Base-by-base conservation (phyloP, 2,113 vertebrate species). In the Tetrax tetrax region DNA sequence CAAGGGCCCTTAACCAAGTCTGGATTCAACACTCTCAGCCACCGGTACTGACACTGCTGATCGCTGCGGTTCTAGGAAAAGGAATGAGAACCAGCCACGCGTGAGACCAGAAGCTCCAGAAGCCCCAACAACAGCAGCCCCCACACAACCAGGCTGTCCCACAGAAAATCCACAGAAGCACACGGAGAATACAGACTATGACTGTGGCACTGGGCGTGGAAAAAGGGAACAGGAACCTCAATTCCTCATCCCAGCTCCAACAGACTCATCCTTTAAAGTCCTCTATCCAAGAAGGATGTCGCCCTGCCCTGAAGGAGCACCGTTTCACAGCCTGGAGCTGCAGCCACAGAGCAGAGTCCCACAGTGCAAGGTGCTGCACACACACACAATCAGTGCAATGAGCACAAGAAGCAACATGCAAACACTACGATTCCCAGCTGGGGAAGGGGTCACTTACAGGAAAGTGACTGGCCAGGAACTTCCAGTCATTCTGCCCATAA, bases 1-100 rank as follows among this genome's bases (percentile, higher is more conserved):
- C 99, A 99, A 4, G 99, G 99, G 14, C 99, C 99, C 97, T 99
- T 99, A 5, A 99, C 98, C 59, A 99, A 97, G 68, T 99, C 99
- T 87, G 99, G 99, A 82, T 99, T 99, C 96, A 99, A 90, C 76
- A 99, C 99, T 41, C 99, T 98, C 87, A 98, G 98, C 99, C 99
- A 99, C 5, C 99, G 98, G 92, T 99, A 99, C 92, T 99, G 99
- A 94, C 99, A 99, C 93, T 99, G 99, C 90, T 99, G 99, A 81
- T 99, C 99, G 4, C 98, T 99, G 80, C 99, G 99, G 96, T 97
- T 99, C 99, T 99, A 57, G 75, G 60, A 22, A 57, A n/a, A 91
- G 65, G 20, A 86, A 78, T 25, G 27, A 77, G 33, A 86, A 76
- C 1, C 1, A 93, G 37, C 17, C 21, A 4, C 0, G 12, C 0